Percentiles rank a stretch among this genome's conserved stretches.
phyloP scores from a whole-genome alignment of 2,797 vertebrate species.

The Neoniphon sammara region DNA sequence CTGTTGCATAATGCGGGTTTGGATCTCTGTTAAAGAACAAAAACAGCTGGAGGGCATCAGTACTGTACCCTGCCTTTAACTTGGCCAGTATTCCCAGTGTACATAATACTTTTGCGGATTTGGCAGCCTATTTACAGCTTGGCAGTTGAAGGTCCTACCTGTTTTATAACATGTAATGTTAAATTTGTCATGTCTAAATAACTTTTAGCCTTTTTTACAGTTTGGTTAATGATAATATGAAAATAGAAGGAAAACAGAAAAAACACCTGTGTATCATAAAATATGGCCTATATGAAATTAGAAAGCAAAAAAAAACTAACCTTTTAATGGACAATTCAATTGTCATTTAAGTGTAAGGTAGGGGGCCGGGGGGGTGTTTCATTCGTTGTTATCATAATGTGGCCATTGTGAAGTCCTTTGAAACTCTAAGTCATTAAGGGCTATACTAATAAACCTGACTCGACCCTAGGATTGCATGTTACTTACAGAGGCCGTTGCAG shows the following conservation, averaged over 20 bases:
- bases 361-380: too few species aligned
- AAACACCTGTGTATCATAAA: not conserved
- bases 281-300: not conserved
- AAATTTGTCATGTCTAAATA: not conserved
- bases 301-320: not conserved
- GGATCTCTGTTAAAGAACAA: conserved; percentile 5
- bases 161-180: conserved; percentile 3
- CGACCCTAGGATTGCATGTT: not conserved
- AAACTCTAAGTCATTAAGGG: not conserved
- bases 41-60: too few species aligned
- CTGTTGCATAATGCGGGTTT: conserved; percentile 42
- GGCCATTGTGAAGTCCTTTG: not conserved
- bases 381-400: not conserved
- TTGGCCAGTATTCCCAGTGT: not conserved
- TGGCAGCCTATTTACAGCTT: conserved; percentile 5
- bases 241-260: not conserved
- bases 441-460: not conserved
- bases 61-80: conserved; percentile 18
- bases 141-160: not conserved
- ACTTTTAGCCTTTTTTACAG: not conserved
- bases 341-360: not conserved
- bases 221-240: not conserved
- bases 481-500: not conserved
- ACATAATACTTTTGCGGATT: conserved; percentile 23
- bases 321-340: not conserved